Base-by-base conservation (phyloP, 2,113 vertebrate genomes). In the Hippocampus barbouri region DNA sequence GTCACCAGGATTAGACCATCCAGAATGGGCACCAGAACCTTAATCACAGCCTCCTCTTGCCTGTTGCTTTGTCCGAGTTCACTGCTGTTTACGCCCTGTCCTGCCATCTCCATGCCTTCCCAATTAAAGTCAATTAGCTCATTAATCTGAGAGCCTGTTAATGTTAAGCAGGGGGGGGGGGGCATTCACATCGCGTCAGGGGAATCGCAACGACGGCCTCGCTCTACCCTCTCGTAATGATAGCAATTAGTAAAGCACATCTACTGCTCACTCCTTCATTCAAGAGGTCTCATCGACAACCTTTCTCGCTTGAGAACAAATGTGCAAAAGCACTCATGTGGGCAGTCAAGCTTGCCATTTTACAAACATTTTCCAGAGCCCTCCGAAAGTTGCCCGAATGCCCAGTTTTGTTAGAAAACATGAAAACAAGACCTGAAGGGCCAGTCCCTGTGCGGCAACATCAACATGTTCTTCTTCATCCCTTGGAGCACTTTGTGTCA, bases 1-100 rank as follows among this genome's bases (percentile, higher is more conserved):
- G 81, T 88, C 25, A 87, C 79, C 67, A 92, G 79, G 69, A 94
- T 89, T 4, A 90, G 34, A 3, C 82, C 76, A 11, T 94, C 93
- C 77, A 94, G 73, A 62, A 83, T 53, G 2, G 92, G 90, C 43
- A 92, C 85, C n/a, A 91, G 4, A 1, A 59, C 41, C 69, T 63
- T 70, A 25, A 87, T 75, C 64, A 89, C 11, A n/a, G 43, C 18
- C 7, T 76, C 79, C 1, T 71, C 47, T 47, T 43, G 54, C 4
- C 5, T 73, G 3, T 16, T 63, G 1, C 43, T 49, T 60, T 66
- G 54, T 30, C 9, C 70, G 1, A 25, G 15, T 43, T 15, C 14
- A 0, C 83, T 86, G 60, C 27, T 67, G 76, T 89, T 90, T 69
- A 72, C 79, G 5, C 79, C 70, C 67, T 38, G 60, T 16, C 8